Conservation (phyloP, 2,113 vertebrate species). For the Anas platyrhynchos region DNA sequence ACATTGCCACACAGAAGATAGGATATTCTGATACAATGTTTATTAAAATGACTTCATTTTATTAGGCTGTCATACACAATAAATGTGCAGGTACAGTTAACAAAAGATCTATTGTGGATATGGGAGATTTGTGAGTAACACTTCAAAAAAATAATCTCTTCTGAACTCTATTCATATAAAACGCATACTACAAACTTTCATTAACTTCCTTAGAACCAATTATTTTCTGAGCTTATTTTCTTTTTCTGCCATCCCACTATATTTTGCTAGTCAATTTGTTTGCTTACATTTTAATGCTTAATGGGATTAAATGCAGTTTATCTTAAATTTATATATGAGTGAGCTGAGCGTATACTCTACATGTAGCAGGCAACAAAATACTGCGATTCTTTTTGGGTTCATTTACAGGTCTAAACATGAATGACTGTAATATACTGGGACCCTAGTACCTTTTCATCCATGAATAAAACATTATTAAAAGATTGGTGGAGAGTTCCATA, state of each 20-base stretch:
- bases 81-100: slow-evolving; percentile 79
- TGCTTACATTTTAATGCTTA: slow-evolving; percentile 46
- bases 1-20: slow-evolving; percentile 75
- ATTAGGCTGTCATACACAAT: slow-evolving; percentile 81
- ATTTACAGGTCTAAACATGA: slow-evolving; percentile 36
- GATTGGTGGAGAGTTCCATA: not conserved
- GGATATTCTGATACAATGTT: slow-evolving; percentile 80
- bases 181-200: slow-evolving; percentile 59
- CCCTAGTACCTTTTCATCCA: slow-evolving; percentile 23
- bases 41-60: slow-evolving; percentile 86
- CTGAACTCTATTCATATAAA: slow-evolving; percentile 60
- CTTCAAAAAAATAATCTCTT: slow-evolving; percentile 62
- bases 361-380: slow-evolving; percentile 27
- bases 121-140: slow-evolving; percentile 68
- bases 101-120: slow-evolving; percentile 76
- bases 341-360: not conserved
- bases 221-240: slow-evolving; percentile 58
- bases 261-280: slow-evolving; percentile 61
- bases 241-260: not conserved
- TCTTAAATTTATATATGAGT: slow-evolving; percentile 34
- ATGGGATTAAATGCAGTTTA: slow-evolving; percentile 54
- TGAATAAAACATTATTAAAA: slow-evolving; percentile 43
- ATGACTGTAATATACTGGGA: not conserved
- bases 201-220: slow-evolving; percentile 68
- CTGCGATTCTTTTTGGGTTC: not conserved